Percentiles rank a stretch among this genome's conserved stretches.
Conservation (phyloP, 1,140 invertebrate species). For the Lethrus apterus region DNA sequence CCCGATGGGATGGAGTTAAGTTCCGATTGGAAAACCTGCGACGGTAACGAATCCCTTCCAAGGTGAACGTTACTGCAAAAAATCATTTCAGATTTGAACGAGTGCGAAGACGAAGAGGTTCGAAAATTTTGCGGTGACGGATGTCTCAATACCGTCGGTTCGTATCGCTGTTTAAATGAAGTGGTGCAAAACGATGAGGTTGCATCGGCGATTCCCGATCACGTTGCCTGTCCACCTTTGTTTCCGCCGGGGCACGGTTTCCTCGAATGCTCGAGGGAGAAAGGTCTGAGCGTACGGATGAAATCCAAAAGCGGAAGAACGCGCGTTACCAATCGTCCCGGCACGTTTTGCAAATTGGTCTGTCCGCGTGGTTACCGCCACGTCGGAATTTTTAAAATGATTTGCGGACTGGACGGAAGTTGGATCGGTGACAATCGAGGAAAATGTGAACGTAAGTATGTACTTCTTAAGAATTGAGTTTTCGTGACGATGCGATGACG, state of each 20-base stretch:
- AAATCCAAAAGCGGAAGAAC: slow-evolving; percentile 12
- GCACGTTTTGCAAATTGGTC: slow-evolving; percentile 16
- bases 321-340: slow-evolving; percentile 17
- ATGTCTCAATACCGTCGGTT: slow-evolving; percentile 25
- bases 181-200: slow-evolving; percentile 5
- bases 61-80: background rate
- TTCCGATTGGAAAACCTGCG: slow-evolving; percentile 25
- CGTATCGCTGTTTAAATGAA: slow-evolving; percentile 12
- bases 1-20: slow-evolving; percentile 26
- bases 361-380: slow-evolving; percentile 11
- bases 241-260: slow-evolving; percentile 18
- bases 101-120: slow-evolving; percentile 20
- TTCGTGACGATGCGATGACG: no score
- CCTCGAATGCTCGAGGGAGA: slow-evolving; percentile 17
- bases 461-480: no score
- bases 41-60: slow-evolving; percentile 15
- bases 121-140: slow-evolving; percentile 14
- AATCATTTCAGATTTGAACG: slow-evolving; percentile 25
- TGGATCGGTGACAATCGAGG: slow-evolving; percentile 9
- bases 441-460: no score
- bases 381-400: slow-evolving; percentile 10
- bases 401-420: slow-evolving; percentile 14
- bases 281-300: background rate
- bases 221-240: slow-evolving; percentile 16
- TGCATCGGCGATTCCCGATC: background rate